Conservation (phyloP, 2,797 vertebrate species). For the Eutrigla gurnardus region DNA sequence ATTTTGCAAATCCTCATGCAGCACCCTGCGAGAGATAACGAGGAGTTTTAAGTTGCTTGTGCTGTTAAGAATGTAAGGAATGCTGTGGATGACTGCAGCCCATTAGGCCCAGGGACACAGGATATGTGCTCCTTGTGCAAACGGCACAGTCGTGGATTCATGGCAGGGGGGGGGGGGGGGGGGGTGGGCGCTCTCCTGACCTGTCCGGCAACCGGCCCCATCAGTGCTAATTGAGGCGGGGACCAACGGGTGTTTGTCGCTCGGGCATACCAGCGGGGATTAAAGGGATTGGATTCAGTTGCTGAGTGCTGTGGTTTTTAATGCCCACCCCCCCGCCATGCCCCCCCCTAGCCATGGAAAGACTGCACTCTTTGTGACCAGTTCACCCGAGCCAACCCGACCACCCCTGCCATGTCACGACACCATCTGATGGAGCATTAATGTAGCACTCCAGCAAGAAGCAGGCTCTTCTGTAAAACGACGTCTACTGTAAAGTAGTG, state of each 20-base stretch:
- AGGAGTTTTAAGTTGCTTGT: constrained; percentile 66
- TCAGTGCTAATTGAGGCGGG: constrained; percentile 77
- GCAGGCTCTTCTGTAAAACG: constrained; percentile 38
- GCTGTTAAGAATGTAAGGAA: constrained; percentile 69
- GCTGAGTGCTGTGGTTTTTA: constrained; percentile 82
- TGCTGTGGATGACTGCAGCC: constrained; percentile 43
- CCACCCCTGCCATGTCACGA: constrained; percentile 71
- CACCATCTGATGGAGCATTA: constrained; percentile 67
- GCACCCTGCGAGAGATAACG: constrained; percentile 57
- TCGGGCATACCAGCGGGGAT: constrained; percentile 83
- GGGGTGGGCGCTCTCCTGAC: constrained; percentile 50
- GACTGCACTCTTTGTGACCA: constrained; percentile 77
- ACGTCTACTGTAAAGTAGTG: constrained; percentile 50
- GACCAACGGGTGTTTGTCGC: constrained; percentile 71
- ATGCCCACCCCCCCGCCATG: constrained; percentile 43
- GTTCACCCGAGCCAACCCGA: constrained; percentile 51
- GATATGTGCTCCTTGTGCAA: constrained; percentile 44
- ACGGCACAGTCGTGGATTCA: constrained; percentile 21
- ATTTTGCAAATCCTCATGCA: constrained; percentile 30
- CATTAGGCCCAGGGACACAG: constrained; percentile 24
- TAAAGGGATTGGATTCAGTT: constrained; percentile 85
- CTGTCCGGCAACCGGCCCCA: constrained; percentile 62
- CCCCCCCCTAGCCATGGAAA: constrained; percentile 55
- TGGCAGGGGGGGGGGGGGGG: constrained; percentile 25
- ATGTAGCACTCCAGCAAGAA: constrained; percentile 38